These are phyloP conservation scores for Chrysina gloriosa DNA, from an alignment of 2,888 invertebrate species.

Conservation along the genomic window DNA sequence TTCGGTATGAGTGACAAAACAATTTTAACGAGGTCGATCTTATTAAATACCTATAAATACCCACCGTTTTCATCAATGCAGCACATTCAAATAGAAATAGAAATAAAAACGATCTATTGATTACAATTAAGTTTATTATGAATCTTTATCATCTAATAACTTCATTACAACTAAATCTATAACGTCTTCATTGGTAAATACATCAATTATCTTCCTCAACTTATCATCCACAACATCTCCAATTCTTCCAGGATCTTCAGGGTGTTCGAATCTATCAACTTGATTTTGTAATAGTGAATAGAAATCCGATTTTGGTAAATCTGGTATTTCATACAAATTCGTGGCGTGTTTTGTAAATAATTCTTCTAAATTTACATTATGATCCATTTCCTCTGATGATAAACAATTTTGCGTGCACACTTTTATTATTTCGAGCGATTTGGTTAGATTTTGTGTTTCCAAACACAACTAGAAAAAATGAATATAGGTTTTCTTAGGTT, in stretches of 20 bases:
- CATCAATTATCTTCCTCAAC: conserved; percentile 58
- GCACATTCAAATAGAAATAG: no score
- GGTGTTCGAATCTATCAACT: conserved; percentile 49
- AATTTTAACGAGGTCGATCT: no score
- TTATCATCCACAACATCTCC: conserved; percentile 64
- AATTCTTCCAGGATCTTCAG: conserved; percentile 46
- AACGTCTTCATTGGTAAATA: conserved; percentile 34
- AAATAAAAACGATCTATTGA: no score
- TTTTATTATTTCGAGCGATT: conserved; percentile 47
- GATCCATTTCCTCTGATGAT: not conserved
- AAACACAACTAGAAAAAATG: conserved; percentile 14
- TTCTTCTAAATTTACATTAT: conserved; percentile 1
- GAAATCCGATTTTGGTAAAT: conserved; percentile 51
- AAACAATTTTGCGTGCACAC: conserved; percentile 45
- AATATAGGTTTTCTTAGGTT: no score
- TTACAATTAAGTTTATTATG: no score
- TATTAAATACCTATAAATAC: no score
- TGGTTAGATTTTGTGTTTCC: not conserved
- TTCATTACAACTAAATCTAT: conserved; percentile 28
- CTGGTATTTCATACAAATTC: conserved; percentile 46
- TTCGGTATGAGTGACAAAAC: no score
- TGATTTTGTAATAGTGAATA: conserved; percentile 53
- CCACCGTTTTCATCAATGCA: no score
- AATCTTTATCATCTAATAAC: conserved; percentile 19
- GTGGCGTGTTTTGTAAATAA: conserved; percentile 31